Conservation (phyloP, 2,113 vertebrate species). For the Seriola aureovittata region DNA sequence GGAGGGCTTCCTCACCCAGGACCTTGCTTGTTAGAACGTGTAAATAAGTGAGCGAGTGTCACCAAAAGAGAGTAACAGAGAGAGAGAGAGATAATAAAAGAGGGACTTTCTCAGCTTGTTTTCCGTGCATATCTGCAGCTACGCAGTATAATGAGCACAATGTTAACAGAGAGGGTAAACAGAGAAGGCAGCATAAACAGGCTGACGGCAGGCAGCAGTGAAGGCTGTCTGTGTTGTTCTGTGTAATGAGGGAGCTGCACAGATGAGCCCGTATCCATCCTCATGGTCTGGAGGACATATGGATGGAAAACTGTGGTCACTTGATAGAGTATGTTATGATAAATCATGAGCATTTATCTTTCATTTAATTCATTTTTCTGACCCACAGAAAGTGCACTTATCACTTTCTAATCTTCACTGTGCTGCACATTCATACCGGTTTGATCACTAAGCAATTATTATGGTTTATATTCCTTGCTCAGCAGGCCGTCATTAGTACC, state of each 20-base stretch:
- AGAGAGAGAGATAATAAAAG: conserved; percentile 15
- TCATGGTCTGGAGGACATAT: conserved; percentile 12
- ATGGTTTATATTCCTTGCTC: background rate
- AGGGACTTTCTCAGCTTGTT: conserved; percentile 45
- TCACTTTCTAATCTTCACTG: background rate
- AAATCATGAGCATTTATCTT: background rate
- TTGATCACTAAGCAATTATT: conserved; percentile 7
- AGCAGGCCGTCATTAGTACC: background rate
- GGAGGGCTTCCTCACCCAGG: conserved; percentile 52
- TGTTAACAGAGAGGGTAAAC: conserved; percentile 71
- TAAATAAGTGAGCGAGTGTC: conserved; percentile 58
- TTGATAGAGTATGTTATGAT: background rate
- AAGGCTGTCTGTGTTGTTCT: conserved; percentile 37
- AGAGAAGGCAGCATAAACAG: conserved; percentile 56
- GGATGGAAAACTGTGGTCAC: conserved; percentile 2
- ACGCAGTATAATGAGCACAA: conserved; percentile 69
- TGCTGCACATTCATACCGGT: conserved; percentile 2
- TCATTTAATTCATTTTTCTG: background rate
- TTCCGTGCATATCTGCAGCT: conserved; percentile 56
- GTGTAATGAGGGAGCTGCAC: conserved; percentile 45
- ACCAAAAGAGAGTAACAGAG: conserved; percentile 14
- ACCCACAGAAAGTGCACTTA: background rate
- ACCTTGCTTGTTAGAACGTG: conserved; percentile 38
- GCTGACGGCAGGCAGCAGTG: conserved; percentile 49
- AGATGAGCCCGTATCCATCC: background rate